Percentiles rank a stretch among this genome's conserved stretches.
phyloP scores from a whole-genome alignment of 2,888 invertebrate species.

The Teleogryllus oceanicus region DNA sequence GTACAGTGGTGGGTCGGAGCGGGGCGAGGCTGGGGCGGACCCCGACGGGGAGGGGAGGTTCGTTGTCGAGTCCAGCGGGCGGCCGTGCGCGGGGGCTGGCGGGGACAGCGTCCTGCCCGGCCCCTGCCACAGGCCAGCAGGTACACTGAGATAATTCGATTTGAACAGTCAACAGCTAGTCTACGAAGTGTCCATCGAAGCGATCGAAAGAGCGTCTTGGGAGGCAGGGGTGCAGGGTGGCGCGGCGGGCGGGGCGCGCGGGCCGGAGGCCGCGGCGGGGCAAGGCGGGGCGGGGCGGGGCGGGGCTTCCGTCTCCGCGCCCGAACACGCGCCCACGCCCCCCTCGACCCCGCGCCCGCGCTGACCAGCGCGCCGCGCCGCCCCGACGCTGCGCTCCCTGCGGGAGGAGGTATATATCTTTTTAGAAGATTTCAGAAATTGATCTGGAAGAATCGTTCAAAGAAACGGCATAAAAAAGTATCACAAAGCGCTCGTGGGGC shows the following conservation, averaged over 20 bases:
- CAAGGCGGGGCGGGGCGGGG: background rate
- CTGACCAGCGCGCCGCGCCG: background rate
- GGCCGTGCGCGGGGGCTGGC: background rate
- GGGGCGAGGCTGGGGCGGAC: too few species aligned
- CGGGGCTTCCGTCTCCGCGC: background rate
- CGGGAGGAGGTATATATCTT: background rate
- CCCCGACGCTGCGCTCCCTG: background rate
- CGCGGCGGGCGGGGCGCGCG: background rate
- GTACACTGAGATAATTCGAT: constrained; percentile 18
- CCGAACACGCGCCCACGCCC: background rate
- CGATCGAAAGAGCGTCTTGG: background rate
- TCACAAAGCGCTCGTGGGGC: constrained; percentile 4
- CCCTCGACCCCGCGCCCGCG: background rate
- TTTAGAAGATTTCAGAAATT: constrained; percentile 9
- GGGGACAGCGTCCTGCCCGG: background rate
- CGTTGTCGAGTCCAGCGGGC: constrained; percentile 18
- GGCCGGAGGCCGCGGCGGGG: background rate
- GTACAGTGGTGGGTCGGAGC: too few species aligned
- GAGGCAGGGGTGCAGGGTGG: background rate
- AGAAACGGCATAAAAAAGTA: constrained; percentile 1
- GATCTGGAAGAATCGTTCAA: background rate
- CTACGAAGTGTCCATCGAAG: constrained; percentile 18
- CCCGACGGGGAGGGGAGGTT: background rate
- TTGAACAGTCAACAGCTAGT: constrained; percentile 8
- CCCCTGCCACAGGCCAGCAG: constrained; percentile 6